Evolutionary conservation across 1,140 invertebrate species (phyloP), one percentile per base, ranked within the genome.

Genomic region (Drosophila subobscura): DNA sequence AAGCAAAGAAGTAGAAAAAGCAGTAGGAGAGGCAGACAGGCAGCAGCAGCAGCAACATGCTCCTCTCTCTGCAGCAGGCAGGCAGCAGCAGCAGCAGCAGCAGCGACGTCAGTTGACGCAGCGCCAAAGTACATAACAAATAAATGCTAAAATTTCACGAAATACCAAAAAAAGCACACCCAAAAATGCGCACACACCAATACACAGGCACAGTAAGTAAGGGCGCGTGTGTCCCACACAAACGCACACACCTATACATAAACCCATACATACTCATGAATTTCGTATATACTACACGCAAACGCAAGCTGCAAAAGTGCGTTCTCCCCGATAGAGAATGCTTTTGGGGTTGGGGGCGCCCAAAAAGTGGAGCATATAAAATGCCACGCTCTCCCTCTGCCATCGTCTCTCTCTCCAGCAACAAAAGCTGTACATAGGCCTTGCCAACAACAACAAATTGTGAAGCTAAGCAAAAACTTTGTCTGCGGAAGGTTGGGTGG

Each of bases 101-200:
- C 77, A 79, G 63, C 63, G 65, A 74, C 61, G 71, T 70, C 72
- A 65, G 59, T 74, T 55, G 64, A 55, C 53, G 59, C 63, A 78
- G 66, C 59, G 66, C 49, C 70, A 72, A 50, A 81, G 79, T 79
- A 88, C 84, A 88, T 88, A 88, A 83, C 83, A 88, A 83, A 88
- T 89, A 88, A 88, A 88, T 88, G 84, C 83, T 88, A 88, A 88
- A 86, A 86, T 78, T 88, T 86, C 78, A 86, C 83, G 74, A 77
- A 77, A 77, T 55, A 74, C 58, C 58, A 73, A 84, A 78, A 85
- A 88, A 88, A 74, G 66, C 78, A 83, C 83, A 81, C 83, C 73
- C 74, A 88, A 78, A 86, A 68, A 76, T 70, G 50, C 77, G 54
- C 64, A 29, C 68, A 60, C 66, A 72, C 67, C 54, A 58, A 59